Conservation (phyloP, 1,140 invertebrate genomes). For the Paraescarpia echinospica region DNA sequence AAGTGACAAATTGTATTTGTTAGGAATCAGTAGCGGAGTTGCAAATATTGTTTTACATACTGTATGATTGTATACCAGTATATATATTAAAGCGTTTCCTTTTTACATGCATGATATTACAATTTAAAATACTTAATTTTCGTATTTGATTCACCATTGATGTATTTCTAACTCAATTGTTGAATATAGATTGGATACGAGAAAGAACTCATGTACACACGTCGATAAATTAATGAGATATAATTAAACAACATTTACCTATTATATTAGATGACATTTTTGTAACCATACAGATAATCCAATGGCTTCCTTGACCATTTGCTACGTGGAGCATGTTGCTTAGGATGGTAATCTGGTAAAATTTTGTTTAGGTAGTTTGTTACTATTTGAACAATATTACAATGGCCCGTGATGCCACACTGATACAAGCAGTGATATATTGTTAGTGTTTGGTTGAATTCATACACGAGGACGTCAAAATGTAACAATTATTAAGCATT, state of each 20-base stretch:
- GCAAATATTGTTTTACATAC: not conserved
- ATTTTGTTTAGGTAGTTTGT: too few relatives aligned
- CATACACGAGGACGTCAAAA: not conserved
- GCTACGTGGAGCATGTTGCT: too few relatives aligned
- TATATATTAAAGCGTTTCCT: not conserved
- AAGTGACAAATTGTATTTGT: too few relatives aligned
- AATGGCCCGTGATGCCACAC: too few relatives aligned
- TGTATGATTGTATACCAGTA: not conserved
- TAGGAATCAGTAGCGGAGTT: too few relatives aligned
- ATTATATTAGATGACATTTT: not conserved
- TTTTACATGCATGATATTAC: not conserved
- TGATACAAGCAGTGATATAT: too few relatives aligned
- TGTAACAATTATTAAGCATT: not conserved
- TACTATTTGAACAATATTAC: too few relatives aligned
- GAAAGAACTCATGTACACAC: too few relatives aligned
- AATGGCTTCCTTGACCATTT: not conserved
- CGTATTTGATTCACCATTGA: not conserved
- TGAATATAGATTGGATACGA: too few relatives aligned
- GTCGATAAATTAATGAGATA: too few relatives aligned
- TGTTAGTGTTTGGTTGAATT: not conserved
- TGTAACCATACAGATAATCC: not conserved
- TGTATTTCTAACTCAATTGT: not conserved
- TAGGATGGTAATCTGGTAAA: too few relatives aligned
- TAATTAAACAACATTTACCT: too few relatives aligned
- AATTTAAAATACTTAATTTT: not conserved